Evolutionary conservation across 2,113 vertebrate species (phyloP).

Genomic region (Pedionomus torquatus): DNA sequence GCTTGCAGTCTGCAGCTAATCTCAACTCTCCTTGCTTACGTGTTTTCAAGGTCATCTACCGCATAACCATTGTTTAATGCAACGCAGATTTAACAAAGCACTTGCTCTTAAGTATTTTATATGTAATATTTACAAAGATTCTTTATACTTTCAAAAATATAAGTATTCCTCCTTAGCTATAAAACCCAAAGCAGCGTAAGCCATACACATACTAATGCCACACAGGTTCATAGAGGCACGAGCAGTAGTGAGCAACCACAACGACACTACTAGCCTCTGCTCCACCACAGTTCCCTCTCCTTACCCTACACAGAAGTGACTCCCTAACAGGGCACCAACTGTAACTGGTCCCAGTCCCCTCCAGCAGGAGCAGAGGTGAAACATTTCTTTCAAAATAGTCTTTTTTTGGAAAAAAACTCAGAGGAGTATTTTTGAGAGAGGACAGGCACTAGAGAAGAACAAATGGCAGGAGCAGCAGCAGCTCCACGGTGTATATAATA

Average conservation of each 20-base stretch:
- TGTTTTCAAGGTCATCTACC: not conserved
- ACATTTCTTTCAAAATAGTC: not conserved
- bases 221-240: fast-evolving
- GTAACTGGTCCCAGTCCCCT: not conserved
- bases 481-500: not conserved
- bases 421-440: too few species aligned
- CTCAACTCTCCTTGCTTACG: not conserved
- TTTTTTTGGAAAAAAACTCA: too few species aligned
- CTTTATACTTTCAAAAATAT: not conserved
- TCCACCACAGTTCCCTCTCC: not conserved
- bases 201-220: not conserved
- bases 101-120: not conserved
- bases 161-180: not conserved
- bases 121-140: not conserved
- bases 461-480: not conserved
- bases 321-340: not conserved
- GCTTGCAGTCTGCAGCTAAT: not conserved
- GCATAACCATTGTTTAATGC: not conserved
- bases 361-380: not conserved
- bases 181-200: not conserved
- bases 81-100: not conserved
- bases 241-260: not conserved
- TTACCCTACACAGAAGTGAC: not conserved
- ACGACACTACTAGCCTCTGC: not conserved
- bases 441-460: not conserved